Base-by-base conservation (phyloP, 2,888 invertebrate species). In the Ormyrus nitidulus region DNA sequence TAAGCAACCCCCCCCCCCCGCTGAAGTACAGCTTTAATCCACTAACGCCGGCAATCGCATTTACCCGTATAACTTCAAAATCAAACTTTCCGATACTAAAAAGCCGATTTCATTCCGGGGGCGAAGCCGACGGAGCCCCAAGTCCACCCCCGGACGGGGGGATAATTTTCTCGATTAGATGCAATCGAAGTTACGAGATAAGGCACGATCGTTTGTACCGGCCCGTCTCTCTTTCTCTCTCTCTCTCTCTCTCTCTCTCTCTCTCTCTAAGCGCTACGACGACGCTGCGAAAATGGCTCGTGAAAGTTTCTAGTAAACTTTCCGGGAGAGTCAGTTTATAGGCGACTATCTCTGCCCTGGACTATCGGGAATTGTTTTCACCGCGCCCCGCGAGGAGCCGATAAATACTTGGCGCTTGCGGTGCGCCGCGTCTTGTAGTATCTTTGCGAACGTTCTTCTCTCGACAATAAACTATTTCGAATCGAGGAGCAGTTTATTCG, bases 11-110 rank as follows among this genome's bases (percentile, higher is more conserved):
- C 19, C 19, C 1, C 19, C 19, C 1, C 19, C 19, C 1, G 13
- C 49, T 82, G 69, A 86, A 84, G 81, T 86, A 87, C 85, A 87
- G 85, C 85, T 87, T 87, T 87, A 88, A 88, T 88, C 88, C 84
- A 86, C 87, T 87, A 88, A 87, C 86, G 86, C 85, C 85, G 83
- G 84, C 61, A 58, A 72, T 81, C 82, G 82, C 82, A 81, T 62
- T 68, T 68, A 44, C 48, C 9, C 46, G 51, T 76, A 19, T 19
- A 69, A 69, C 48, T 69, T 69, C 19, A 72, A 77, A 72, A 80
- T 77, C 70, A 68, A 69, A 75, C 48, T 72, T 66, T 62, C 53
- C 62, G 58, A 58, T 58, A 46, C n/a, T 54, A 81, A 73, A 77
- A 72, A 66, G 62, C 58, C 8, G 5, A 9, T 54, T 64, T 46